Conservation (phyloP, 2,888 invertebrate species). For the Troides aeacus region DNA sequence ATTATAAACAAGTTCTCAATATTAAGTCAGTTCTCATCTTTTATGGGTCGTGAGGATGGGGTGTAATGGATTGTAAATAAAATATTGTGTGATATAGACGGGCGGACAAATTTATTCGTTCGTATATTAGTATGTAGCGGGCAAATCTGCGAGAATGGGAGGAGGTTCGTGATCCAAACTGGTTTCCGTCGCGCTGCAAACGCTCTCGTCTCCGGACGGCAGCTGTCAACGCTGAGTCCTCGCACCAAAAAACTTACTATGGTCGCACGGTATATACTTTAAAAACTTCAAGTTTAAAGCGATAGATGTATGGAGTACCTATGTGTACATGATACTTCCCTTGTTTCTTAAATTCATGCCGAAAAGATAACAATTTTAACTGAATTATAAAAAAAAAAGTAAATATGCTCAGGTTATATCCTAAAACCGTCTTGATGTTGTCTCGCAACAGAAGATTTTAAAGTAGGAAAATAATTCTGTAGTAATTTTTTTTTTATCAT, state of each 20-base stretch:
- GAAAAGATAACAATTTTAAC: background rate
- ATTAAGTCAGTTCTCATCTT: background rate
- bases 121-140: conserved; percentile 30
- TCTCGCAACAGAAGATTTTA: too few species aligned
- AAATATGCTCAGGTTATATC: background rate
- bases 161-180: conserved; percentile 51
- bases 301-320: background rate
- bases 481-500: background rate
- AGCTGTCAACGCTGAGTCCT: conserved; percentile 28
- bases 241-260: conserved; percentile 21
- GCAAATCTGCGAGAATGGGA: conserved; percentile 39
- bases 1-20: background rate
- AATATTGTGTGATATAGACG: background rate
- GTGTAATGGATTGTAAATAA: conserved; percentile 1
- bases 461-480: too few species aligned
- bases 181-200: conserved; percentile 59
- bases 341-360: background rate
- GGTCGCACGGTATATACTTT: too few species aligned
- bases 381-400: background rate
- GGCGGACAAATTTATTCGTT: conserved; percentile 11
- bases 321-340: background rate
- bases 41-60: background rate
- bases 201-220: conserved; percentile 30
- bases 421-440: background rate
- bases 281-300: background rate